These are phyloP conservation scores for Megaleporinus macrocephalus DNA, from an alignment of 2,113 vertebrate species.

Conservation along the genomic window DNA sequence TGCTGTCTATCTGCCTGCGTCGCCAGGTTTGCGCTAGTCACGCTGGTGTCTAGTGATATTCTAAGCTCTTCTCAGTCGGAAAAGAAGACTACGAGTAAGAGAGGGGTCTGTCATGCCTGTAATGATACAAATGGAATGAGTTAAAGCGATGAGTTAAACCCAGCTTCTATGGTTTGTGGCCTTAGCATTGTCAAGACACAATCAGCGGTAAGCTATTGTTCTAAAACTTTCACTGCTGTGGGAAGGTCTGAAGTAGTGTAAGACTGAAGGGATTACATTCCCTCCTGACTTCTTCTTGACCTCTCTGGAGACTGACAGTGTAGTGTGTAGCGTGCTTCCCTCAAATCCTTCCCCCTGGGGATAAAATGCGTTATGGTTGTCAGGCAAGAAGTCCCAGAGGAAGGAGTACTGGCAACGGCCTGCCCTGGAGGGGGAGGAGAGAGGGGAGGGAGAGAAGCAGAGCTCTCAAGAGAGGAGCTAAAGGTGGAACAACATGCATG, in stretches of 20 bases:
- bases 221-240: neutral
- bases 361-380: slow-evolving; percentile 46
- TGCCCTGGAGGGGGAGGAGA: slow-evolving; percentile 20
- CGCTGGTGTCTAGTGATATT: neutral
- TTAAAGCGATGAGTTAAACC: no score
- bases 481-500: slow-evolving; percentile 19
- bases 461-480: neutral
- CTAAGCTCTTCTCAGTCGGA: neutral
- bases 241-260: neutral
- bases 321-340: slow-evolving; percentile 9
- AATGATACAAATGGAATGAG: no score
- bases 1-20: neutral
- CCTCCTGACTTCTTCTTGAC: slow-evolving; percentile 26
- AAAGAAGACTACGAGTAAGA: neutral
- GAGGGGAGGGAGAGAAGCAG: slow-evolving; percentile 18
- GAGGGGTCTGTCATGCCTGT: neutral
- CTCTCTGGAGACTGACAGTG: slow-evolving; percentile 28
- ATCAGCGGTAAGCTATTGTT: neutral
- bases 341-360: slow-evolving; percentile 20
- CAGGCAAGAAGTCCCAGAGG: slow-evolving; percentile 39
- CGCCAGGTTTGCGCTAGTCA: neutral
- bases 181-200: neutral
- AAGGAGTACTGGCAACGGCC: slow-evolving; percentile 8
- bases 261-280: neutral
- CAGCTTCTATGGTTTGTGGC: no score